Percentiles rank a stretch among this genome's conserved stretches.
Conservation (phyloP, 1,140 invertebrate genomes). For the Anoplophora glabripennis region DNA sequence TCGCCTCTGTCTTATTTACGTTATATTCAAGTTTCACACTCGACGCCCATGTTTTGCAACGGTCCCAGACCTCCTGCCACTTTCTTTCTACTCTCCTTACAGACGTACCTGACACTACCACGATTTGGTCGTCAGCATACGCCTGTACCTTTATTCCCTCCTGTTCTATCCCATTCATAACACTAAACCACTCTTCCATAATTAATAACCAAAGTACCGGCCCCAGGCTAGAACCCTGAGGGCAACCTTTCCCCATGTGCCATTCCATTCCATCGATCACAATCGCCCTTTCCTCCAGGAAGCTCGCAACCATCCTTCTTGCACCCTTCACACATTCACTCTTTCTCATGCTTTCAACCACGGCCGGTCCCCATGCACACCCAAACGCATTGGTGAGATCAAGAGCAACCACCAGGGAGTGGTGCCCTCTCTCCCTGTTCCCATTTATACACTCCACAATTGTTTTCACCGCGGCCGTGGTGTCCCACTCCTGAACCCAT, state of each 20-base stretch:
- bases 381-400: conserved; percentile 26
- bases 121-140: conserved; percentile 24
- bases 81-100: conserved; percentile 11
- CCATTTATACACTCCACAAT: neutral
- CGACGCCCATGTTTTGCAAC: conserved; percentile 1
- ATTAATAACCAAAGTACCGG: conserved; percentile 26
- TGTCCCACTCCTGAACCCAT: conserved; percentile 21
- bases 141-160: conserved; percentile 6
- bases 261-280: conserved; percentile 6
- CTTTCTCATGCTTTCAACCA: neutral
- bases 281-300: conserved; percentile 13
- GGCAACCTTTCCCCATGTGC: conserved; percentile 25
- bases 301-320: neutral
- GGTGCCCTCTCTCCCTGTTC: neutral
- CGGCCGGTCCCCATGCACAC: conserved; percentile 1
- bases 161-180: conserved; percentile 10
- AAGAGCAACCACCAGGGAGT: conserved; percentile 12
- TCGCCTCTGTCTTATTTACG: conserved; percentile 22
- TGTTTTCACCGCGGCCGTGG: conserved; percentile 14
- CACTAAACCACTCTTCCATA: conserved; percentile 26
- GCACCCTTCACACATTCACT: neutral
- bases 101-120: conserved; percentile 18
- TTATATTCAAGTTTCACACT: conserved; percentile 20
- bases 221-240: conserved; percentile 31
- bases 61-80: conserved; percentile 12